Evolutionary conservation across 1,140 invertebrate genomes (phyloP).

Genomic region (Trialeurodes vaporariorum): DNA sequence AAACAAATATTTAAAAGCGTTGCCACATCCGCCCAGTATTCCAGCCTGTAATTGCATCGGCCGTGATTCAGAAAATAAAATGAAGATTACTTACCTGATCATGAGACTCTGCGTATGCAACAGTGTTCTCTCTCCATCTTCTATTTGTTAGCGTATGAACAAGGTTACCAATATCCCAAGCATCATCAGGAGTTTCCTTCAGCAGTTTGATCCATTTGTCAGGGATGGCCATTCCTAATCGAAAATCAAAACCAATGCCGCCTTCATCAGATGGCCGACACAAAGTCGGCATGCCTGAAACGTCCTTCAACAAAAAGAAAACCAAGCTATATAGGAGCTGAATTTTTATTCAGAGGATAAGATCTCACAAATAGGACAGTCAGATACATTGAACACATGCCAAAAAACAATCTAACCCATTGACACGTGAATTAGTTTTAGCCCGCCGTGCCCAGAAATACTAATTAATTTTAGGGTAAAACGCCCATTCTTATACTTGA

Average conservation of each 20-base stretch:
- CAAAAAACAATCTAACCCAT: not conserved
- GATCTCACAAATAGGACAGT: not conserved
- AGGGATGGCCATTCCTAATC: constrained; percentile 95
- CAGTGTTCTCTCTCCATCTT: constrained; percentile 87
- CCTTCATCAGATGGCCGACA: constrained; percentile 89
- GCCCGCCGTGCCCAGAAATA: too few species aligned
- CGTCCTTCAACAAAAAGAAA: constrained; percentile 52
- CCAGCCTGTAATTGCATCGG: too few species aligned
- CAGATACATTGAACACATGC: not conserved
- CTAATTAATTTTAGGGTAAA: too few species aligned
- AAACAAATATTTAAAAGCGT: too few species aligned
- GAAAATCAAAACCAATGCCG: constrained; percentile 92
- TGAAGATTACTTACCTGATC: constrained; percentile 82
- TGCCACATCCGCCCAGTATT: too few species aligned
- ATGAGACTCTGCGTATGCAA: constrained; percentile 96
- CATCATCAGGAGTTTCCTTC: constrained; percentile 75
- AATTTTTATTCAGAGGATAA: not conserved
- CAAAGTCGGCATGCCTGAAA: constrained; percentile 95
- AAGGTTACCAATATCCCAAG: constrained; percentile 89
- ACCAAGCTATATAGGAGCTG: not conserved
- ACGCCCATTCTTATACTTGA: too few species aligned
- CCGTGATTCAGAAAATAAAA: too few species aligned
- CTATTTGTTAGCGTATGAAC: constrained; percentile 91
- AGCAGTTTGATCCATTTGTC: constrained; percentile 97
- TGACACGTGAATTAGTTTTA: too few species aligned